Conservation (phyloP, 1,140 invertebrate species). For the Geopemphigus sp. region DNA sequence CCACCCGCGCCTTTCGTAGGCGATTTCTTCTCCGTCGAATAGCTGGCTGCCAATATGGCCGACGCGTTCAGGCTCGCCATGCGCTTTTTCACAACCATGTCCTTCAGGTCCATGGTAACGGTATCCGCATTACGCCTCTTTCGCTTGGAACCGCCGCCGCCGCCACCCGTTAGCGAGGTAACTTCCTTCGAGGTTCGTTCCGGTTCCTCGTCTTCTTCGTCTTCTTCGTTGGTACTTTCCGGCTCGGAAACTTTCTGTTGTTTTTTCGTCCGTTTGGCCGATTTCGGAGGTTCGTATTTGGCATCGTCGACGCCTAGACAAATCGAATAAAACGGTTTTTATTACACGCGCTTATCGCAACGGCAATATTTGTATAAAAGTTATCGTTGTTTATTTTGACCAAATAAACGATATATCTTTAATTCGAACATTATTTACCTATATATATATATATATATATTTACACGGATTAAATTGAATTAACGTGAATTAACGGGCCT, state of each 20-base stretch:
- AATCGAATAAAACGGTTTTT: background rate
- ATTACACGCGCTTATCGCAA: background rate
- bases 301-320: conserved; percentile 55
- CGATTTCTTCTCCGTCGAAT: conserved; percentile 70
- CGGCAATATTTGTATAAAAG: too few species aligned
- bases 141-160: conserved; percentile 48
- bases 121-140: conserved; percentile 62
- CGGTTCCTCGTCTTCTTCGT: background rate
- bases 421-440: too few species aligned
- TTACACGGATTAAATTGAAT: too few species aligned
- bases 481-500: too few species aligned
- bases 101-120: conserved; percentile 78
- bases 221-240: conserved; percentile 17
- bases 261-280: conserved; percentile 46
- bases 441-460: too few species aligned
- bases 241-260: conserved; percentile 13
- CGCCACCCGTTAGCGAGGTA: conserved; percentile 44
- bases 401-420: too few species aligned
- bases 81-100: conserved; percentile 82
- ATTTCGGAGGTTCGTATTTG: conserved; percentile 56
- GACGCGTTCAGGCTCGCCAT: conserved; percentile 92
- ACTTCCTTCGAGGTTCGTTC: background rate
- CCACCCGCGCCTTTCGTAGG: conserved; percentile 46
- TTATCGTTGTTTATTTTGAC: too few species aligned
- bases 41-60: conserved; percentile 86